phyloP scores from a whole-genome alignment of 2,888 invertebrate genomes.

The Belgica antarctica region DNA sequence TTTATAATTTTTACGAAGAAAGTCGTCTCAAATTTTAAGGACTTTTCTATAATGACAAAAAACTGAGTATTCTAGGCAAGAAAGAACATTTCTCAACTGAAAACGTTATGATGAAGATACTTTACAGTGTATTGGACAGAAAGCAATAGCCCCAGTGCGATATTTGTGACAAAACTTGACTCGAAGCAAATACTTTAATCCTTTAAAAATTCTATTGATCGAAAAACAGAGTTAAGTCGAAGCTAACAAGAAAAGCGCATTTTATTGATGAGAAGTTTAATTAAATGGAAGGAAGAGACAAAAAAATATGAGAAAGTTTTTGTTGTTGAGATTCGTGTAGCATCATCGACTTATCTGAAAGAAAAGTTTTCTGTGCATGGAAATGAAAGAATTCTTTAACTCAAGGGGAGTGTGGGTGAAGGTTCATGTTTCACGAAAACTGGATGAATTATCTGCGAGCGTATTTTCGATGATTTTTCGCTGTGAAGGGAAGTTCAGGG shows the following conservation, averaged over 20 bases:
- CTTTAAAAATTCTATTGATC: background rate
- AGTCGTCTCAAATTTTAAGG: conserved; percentile 20
- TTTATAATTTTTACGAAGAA: conserved; percentile 23
- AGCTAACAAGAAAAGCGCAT: background rate
- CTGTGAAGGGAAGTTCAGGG: no score
- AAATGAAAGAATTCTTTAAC: background rate
- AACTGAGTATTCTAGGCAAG: background rate
- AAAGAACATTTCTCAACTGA: background rate
- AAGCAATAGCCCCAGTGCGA: conserved; percentile 30
- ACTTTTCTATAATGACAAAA: conserved; percentile 30
- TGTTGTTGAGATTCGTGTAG: background rate
- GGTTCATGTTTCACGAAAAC: background rate
- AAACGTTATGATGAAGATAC: background rate
- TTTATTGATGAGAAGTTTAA: background rate
- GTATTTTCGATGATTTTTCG: no score
- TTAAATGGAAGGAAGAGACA: background rate
- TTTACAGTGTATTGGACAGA: conserved; percentile 14
- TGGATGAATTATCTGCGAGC: conserved; percentile 10
- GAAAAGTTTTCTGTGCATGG: background rate
- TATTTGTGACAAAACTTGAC: background rate
- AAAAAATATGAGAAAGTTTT: background rate
- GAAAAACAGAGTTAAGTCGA: background rate
- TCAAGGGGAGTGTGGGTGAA: background rate
- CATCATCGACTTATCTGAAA: background rate
- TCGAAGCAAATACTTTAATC: background rate